Base-by-base conservation (phyloP, 2,113 vertebrate genomes). In the Euleptes europaea region DNA sequence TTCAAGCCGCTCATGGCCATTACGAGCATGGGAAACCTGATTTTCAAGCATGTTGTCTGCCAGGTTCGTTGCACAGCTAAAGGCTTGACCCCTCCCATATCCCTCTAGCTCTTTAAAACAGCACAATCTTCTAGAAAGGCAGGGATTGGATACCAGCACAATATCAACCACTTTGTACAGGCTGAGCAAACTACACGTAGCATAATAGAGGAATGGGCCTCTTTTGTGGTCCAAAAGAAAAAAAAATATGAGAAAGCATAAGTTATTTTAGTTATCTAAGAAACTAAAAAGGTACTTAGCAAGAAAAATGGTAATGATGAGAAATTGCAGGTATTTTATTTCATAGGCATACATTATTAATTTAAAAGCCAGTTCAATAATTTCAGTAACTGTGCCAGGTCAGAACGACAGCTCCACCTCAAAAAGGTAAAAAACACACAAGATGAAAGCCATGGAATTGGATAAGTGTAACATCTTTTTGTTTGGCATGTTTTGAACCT, bases 371-470 rank as follows among this genome's bases (percentile, higher is more conserved):
- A 73, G 72, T 80, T 85, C 73, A 81, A 47, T 88, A 86, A 86
- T 84, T 91, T 86, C 75, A 84, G 15, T 84, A 90, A 87, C 85
- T 87, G 70, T 84, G 35, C 66, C 31, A 86, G 72, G 66, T 49
- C 66, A 87, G 72, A 89, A 88, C 60, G 84, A 88, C 31, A 88
- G 75, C 49, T 92, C 17, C 19, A 83, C 60, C 89, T 92, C 86
- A 90, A 87, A 90, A 88, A 63, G 11, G 11, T 67, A 89, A 91
- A 89, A 82, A 44, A 28, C 77, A 87, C 51, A 86, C 86, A 5
- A 7, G 21, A 63, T 63, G 26, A 63, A 63, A 80, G 84, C 85
- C 77, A 54, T 33, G 80, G 83, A 84, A 81, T 1, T 0, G 0
- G 5, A 2, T 35, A 87, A 91, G 26, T 8, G 14, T 33, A 90